Percentiles rank a stretch among this genome's conserved stretches.
These are phyloP conservation scores for Drosophila histrio DNA, from an alignment of 2,888 invertebrate species.

Conservation along the genomic window DNA sequence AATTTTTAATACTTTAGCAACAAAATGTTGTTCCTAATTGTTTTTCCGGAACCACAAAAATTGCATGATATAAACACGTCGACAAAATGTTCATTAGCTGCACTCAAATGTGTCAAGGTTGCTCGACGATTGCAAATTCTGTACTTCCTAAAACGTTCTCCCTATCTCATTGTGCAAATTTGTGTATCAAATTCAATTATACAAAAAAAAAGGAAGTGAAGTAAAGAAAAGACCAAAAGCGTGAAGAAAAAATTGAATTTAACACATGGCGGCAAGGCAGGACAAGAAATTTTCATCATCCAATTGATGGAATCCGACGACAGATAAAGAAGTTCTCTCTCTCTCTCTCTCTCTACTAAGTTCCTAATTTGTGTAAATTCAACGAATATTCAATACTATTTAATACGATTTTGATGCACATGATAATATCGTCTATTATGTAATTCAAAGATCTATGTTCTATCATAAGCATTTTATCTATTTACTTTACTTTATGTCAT, in stretches of 20 bases:
- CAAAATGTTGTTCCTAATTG: constrained; percentile 59
- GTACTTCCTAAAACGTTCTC: background rate
- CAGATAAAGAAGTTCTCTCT: no score
- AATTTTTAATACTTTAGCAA: constrained; percentile 47
- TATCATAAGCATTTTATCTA: background rate
- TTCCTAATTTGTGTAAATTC: background rate
- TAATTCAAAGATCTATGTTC: background rate
- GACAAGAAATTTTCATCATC: background rate
- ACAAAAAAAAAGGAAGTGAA: constrained; percentile 1
- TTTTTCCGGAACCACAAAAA: constrained; percentile 35
- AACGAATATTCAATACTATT: background rate
- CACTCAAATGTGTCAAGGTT: constrained; percentile 5
- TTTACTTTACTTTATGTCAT: background rate
- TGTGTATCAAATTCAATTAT: background rate
- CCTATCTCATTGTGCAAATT: constrained; percentile 6
- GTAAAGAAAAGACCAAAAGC: background rate
- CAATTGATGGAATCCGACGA: background rate
- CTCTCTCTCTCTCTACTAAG: background rate
- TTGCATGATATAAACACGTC: background rate
- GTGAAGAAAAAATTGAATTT: constrained; percentile 4
- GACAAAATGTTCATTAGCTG: constrained; percentile 37
- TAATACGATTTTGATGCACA: background rate
- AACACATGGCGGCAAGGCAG: constrained; percentile 4
- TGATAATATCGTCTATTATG: background rate
- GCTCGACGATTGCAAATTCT: constrained; percentile 23